Conservation (phyloP, 2,797 vertebrate genomes). For the Crenuchus spilurus region DNA sequence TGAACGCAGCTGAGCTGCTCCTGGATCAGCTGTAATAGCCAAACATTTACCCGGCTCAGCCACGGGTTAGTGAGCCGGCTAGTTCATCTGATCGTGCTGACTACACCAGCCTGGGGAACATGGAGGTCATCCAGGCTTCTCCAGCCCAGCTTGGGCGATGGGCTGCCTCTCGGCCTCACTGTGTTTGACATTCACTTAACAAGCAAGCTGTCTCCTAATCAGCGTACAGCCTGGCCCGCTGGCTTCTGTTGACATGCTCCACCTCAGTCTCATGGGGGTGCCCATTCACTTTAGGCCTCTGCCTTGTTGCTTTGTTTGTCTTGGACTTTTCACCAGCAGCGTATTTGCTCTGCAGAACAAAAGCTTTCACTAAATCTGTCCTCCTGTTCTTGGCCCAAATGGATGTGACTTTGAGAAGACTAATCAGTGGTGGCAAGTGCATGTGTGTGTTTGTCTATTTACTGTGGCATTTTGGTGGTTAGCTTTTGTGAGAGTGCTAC, state of each 20-base stretch:
- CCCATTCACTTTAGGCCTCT: not conserved
- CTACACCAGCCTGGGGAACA: conserved; percentile 5
- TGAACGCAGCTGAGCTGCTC: not conserved
- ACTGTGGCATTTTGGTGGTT: not conserved
- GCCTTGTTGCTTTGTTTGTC: conserved; percentile 12
- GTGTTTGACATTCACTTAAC: conserved; percentile 8
- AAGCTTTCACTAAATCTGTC: not conserved
- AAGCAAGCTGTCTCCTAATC: conserved; percentile 30
- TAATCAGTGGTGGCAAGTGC: no score
- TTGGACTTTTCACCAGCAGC: not conserved
- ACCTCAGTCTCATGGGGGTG: not conserved
- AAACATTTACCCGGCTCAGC: conserved; percentile 11
- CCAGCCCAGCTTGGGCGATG: not conserved
- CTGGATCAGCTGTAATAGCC: not conserved
- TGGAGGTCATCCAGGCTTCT: conserved; percentile 14
- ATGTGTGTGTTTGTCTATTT: not conserved
- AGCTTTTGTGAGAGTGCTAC: not conserved
- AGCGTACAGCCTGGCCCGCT: not conserved
- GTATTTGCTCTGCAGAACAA: not conserved
- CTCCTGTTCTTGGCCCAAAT: not conserved
- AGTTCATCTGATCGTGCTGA: not conserved
- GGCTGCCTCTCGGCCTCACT: not conserved
- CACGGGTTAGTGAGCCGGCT: not conserved
- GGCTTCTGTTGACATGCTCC: not conserved
- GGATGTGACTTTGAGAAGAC: not conserved